Conservation (phyloP, 2,113 vertebrate genomes). For the Lipotes vexillifer region DNA sequence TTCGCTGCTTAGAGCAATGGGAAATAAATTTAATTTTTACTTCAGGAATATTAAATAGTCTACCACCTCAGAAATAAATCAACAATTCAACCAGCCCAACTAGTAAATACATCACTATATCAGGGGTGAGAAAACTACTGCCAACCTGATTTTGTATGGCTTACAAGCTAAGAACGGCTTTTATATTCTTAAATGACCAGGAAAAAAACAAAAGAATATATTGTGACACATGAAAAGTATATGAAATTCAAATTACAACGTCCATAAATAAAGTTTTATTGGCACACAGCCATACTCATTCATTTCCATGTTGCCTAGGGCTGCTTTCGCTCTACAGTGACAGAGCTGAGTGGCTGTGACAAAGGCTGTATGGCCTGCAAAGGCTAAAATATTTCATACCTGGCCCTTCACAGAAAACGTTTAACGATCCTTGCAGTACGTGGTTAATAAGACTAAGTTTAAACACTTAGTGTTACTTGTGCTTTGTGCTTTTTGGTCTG, state of each 20-base stretch:
- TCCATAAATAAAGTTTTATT: background rate
- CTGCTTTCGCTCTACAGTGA: background rate
- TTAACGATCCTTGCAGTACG: background rate
- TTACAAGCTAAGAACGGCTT: background rate
- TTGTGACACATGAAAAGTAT: background rate
- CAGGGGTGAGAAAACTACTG: background rate
- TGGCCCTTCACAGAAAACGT: background rate
- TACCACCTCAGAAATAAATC: background rate
- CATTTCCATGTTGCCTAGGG: background rate
- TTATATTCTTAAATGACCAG: background rate
- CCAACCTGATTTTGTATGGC: background rate
- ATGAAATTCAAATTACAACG: background rate
- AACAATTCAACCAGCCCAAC: background rate
- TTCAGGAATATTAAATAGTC: background rate
- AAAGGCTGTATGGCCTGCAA: background rate
- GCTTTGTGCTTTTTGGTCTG: background rate
- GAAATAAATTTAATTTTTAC: background rate
- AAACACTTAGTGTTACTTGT: background rate
- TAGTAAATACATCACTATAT: background rate
- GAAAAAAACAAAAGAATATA: background rate
- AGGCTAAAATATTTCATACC: background rate
- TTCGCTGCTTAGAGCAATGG: background rate
- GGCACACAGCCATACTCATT: background rate
- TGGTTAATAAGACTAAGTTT: background rate
- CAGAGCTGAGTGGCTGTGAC: background rate